These are phyloP conservation scores for Calyptommatus sinebrachiatus DNA, from an alignment of 2,113 vertebrate genomes.

Conservation along the genomic window DNA sequence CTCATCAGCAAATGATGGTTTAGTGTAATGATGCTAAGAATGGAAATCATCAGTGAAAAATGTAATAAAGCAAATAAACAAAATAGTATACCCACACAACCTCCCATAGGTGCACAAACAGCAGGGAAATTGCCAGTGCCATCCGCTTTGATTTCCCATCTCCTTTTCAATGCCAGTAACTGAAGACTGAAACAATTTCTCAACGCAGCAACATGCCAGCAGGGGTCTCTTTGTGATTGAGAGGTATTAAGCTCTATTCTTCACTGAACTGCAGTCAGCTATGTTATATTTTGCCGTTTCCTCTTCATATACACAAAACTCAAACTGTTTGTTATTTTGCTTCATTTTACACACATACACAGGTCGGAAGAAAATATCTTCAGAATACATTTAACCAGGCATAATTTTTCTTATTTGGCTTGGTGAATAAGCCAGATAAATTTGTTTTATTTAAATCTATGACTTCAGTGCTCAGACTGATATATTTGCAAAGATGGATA, in stretches of 20 bases:
- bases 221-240: constrained; percentile 30
- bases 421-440: too few species aligned
- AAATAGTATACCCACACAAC: rapidly evolving
- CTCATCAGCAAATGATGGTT: too few species aligned
- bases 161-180: background rate
- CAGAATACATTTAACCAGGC: too few species aligned
- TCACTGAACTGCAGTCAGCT: constrained; percentile 9
- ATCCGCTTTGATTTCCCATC: constrained; percentile 23
- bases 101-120: constrained; percentile 20
- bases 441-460: too few species aligned
- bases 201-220: constrained; percentile 37
- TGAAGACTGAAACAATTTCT: constrained; percentile 29
- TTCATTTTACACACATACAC: background rate
- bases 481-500: too few species aligned
- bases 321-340: background rate
- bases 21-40: constrained; percentile 4
- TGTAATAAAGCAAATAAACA: constrained; percentile 25
- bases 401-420: too few species aligned
- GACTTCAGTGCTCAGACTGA: too few species aligned
- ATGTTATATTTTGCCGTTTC: background rate
- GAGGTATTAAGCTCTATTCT: background rate
- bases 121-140: constrained; percentile 19
- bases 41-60: constrained; percentile 2
- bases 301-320: background rate
- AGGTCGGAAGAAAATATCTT: background rate